Percentiles rank a stretch among this genome's conserved stretches.
Conservation (phyloP, 2,888 invertebrate species). For the Euspilapteryx auroguttella region DNA sequence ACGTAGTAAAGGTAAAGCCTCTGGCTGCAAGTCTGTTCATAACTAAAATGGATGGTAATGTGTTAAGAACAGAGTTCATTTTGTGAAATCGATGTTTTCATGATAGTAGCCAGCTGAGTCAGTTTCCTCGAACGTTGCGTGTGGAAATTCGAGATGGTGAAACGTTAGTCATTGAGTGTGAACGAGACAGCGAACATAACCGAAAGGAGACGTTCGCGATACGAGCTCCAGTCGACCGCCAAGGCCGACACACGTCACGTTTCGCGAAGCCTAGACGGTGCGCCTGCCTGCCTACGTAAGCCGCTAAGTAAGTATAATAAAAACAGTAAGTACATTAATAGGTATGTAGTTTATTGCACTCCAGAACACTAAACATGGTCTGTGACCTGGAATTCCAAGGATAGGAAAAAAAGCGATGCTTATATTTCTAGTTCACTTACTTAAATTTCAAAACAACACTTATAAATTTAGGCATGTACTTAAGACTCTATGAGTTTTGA, state of each 20-base stretch:
- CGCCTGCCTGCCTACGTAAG: conserved; percentile 24
- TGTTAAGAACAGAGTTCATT: conserved; percentile 19
- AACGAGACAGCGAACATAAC: conserved; percentile 20
- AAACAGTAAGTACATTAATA: no score
- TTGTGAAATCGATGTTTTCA: conserved; percentile 10
- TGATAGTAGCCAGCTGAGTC: conserved; percentile 30
- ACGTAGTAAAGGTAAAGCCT: conserved; percentile 23
- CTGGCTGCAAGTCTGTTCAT: conserved; percentile 13
- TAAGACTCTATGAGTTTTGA: no score
- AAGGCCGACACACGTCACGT: conserved; percentile 53
- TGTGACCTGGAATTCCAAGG: no score
- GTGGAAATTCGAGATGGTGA: conserved; percentile 45
- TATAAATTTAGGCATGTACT: no score
- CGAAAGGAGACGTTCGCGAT: no score
- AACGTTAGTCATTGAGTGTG: conserved; percentile 33
- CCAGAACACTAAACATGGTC: conserved; percentile 5
- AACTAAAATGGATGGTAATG: conserved; percentile 16
- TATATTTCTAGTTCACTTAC: no score
- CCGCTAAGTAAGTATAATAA: conserved; percentile 14
- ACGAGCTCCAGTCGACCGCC: conserved; percentile 39
- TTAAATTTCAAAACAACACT: no score
- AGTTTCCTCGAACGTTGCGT: conserved; percentile 41
- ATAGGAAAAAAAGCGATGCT: no score
- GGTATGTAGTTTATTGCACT: conserved; percentile 32
- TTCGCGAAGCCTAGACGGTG: conserved; percentile 40